These are phyloP conservation scores for Spinus pinus DNA, from an alignment of 2,797 vertebrate species.

Conservation along the genomic window DNA sequence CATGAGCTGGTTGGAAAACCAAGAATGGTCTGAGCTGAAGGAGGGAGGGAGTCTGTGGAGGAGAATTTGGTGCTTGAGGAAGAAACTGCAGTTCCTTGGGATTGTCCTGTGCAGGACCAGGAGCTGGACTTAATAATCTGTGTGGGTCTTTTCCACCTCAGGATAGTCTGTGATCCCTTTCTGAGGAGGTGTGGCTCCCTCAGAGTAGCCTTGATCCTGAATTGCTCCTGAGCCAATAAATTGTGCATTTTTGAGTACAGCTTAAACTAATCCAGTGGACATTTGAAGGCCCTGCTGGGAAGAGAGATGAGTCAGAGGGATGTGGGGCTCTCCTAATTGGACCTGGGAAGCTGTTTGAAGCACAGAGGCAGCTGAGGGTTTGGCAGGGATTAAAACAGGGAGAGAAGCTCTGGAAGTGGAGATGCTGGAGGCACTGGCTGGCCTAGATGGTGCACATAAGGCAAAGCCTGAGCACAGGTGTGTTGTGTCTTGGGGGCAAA, in stretches of 20 bases:
- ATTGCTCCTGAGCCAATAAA: neutral
- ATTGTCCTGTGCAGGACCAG: neutral
- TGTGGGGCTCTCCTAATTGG: neutral
- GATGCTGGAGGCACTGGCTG: constrained; percentile 17
- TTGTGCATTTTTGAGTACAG: neutral
- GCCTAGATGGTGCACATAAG: neutral
- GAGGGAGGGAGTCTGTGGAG: neutral
- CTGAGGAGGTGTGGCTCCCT: neutral
- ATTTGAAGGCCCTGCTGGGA: neutral
- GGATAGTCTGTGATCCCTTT: neutral
- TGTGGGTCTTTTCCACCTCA: neutral
- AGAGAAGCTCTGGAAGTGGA: neutral
- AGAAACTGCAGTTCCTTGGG: neutral
- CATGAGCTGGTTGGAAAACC: neutral
- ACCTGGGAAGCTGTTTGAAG: neutral
- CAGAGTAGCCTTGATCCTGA: neutral
- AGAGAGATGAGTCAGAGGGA: neutral
- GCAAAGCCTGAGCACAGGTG: neutral
- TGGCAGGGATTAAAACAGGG: neutral
- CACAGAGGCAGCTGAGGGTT: neutral
- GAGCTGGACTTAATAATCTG: neutral
- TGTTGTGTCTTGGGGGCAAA: neutral
- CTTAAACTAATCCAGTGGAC: neutral
- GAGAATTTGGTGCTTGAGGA: neutral
- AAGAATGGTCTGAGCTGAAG: neutral